Evolutionary conservation across 2,113 vertebrate species (phyloP).

Genomic region (Oncorhynchus nerka): DNA sequence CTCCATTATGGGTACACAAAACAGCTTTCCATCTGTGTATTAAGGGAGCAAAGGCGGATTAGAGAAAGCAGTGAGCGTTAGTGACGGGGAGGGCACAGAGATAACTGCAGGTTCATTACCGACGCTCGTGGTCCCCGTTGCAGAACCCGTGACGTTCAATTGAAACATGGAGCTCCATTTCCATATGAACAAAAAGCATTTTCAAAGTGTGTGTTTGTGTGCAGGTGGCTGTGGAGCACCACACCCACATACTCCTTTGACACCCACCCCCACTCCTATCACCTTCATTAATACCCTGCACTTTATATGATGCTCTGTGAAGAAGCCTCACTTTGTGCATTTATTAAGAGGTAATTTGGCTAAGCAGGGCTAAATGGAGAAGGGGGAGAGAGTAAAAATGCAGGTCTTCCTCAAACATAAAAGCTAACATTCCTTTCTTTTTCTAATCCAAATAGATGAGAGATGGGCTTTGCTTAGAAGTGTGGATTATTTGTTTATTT

Average conservation of each 20-base stretch:
- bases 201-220: conserved; percentile 23
- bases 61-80: conserved; percentile 31
- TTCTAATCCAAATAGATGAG: conserved; percentile 77
- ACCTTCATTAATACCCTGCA: conserved; percentile 51
- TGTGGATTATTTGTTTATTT: conserved; percentile 77
- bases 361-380: conserved; percentile 43
- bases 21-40: conserved; percentile 28
- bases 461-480: conserved; percentile 62
- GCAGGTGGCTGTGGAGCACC: conserved; percentile 41
- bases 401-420: conserved; percentile 63
- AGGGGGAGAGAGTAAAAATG: conserved; percentile 19
- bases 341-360: conserved; percentile 57
- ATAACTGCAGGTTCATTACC: conserved; percentile 50
- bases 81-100: conserved; percentile 29
- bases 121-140: conserved; percentile 24
- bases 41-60: conserved; percentile 43
- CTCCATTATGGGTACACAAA: conserved; percentile 16
- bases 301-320: conserved; percentile 46
- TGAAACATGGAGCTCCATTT: conserved; percentile 42
- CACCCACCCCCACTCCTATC: conserved; percentile 23
- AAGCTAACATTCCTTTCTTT: conserved; percentile 71
- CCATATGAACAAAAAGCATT: conserved; percentile 48
- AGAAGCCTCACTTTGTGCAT: conserved; percentile 40
- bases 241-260: background rate
- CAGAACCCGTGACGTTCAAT: conserved; percentile 37